These are phyloP conservation scores for Brachionus sp. DNA, from an alignment of 1,140 invertebrate species.

Conservation along the genomic window DNA sequence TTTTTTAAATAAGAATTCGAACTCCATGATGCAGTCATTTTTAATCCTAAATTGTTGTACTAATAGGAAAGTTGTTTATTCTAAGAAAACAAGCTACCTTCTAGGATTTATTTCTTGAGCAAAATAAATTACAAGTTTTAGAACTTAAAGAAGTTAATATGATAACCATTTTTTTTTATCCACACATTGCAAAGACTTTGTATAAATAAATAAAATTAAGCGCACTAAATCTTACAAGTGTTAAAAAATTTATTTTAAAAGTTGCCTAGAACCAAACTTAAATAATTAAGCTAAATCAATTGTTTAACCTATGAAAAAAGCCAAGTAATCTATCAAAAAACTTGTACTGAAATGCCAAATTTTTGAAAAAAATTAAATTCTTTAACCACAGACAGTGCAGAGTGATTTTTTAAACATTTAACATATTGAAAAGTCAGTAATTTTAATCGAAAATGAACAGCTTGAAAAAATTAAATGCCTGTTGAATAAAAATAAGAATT, in stretches of 20 bases:
- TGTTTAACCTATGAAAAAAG: neutral
- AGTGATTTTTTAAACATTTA: neutral
- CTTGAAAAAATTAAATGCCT: neutral
- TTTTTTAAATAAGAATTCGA: neutral
- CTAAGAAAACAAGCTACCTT: neutral
- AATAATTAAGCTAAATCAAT: neutral
- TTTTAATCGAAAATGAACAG: neutral
- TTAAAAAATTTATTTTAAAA: neutral
- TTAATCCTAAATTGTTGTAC: neutral
- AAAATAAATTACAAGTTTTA: neutral
- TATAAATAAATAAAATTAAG: neutral
- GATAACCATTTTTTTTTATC: neutral
- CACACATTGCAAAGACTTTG: neutral
- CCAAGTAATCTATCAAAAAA: neutral
- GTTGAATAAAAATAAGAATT: neutral
- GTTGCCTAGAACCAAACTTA: neutral
- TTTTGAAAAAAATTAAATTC: neutral
- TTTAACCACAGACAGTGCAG: neutral
- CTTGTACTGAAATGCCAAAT: neutral
- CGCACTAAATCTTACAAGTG: neutral
- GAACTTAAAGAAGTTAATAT: neutral
- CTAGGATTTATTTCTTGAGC: constrained; percentile 1
- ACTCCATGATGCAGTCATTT: neutral
- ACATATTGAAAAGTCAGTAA: neutral
- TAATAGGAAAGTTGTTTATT: constrained; percentile 10